These are phyloP conservation scores for Platysteira castanea DNA, from an alignment of 2,113 vertebrate genomes.

Conservation along the genomic window DNA sequence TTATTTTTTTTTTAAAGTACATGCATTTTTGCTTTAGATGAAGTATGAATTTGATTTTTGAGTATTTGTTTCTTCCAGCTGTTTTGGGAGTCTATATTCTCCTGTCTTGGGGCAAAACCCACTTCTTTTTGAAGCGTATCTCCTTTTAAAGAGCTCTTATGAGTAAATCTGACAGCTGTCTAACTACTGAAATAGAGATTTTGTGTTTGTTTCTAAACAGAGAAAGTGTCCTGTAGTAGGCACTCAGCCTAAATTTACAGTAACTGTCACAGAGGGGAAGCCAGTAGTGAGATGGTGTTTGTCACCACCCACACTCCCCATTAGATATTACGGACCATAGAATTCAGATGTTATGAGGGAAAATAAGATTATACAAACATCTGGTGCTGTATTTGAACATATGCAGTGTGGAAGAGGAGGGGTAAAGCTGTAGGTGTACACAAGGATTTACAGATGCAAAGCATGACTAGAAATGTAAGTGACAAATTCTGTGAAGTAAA, in stretches of 20 bases:
- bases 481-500: background rate
- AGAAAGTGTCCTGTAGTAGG: background rate
- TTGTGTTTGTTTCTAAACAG: background rate
- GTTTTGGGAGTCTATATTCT: background rate
- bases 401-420: background rate
- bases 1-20: background rate
- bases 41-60: background rate
- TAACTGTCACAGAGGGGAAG: background rate
- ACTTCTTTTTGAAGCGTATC: background rate
- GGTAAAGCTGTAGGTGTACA: background rate
- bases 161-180: background rate
- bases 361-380: background rate
- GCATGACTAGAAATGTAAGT: background rate
- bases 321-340: background rate
- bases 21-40: background rate
- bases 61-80: background rate
- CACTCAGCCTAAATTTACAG: background rate
- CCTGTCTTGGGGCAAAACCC: accelerated
- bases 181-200: background rate
- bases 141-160: background rate
- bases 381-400: background rate
- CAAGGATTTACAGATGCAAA: background rate
- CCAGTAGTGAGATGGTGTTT: background rate
- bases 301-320: accelerated
- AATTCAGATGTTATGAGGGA: background rate